Conservation (phyloP, 2,797 vertebrate genomes). For the Danionella dracula region DNA sequence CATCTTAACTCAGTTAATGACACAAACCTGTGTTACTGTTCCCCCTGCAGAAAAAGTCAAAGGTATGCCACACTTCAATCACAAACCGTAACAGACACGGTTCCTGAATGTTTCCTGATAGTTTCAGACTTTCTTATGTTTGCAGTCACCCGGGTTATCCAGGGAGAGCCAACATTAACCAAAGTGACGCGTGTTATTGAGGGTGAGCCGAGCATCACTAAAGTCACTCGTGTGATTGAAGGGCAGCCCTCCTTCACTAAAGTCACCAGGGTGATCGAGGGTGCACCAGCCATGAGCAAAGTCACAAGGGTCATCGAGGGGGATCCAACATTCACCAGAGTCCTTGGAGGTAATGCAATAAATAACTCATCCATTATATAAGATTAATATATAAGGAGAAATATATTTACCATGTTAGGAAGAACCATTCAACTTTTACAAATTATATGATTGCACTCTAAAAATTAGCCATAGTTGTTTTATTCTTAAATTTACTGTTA, state of each 20-base stretch:
- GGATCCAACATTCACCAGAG: constrained; percentile 62
- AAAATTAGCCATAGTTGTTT: too few species aligned
- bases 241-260: constrained; percentile 17
- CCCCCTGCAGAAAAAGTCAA: constrained; percentile 55
- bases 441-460: too few species aligned
- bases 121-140: neutral
- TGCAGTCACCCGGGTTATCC: constrained; percentile 61
- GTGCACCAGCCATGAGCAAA: constrained; percentile 68
- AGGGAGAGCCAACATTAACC: neutral
- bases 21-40: constrained; percentile 4
- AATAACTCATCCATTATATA: too few species aligned
- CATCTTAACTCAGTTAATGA: too few species aligned
- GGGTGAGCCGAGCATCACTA: constrained; percentile 66
- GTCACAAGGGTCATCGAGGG: constrained; percentile 65
- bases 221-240: constrained; percentile 70
- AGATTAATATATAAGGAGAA: too few species aligned
- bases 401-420: too few species aligned
- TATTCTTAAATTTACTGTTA: too few species aligned
- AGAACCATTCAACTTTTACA: too few species aligned
- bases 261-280: constrained; percentile 28
- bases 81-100: constrained; percentile 34
- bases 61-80: constrained; percentile 42
- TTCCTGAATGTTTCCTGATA: neutral
- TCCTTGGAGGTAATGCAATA: neutral
- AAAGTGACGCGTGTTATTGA: constrained; percentile 32